A percentile compares a stretch with the other conserved stretches of the same genome.
phyloP scores from a whole-genome alignment of 1,140 invertebrate species.

The Panagrolaimus sp. region DNA sequence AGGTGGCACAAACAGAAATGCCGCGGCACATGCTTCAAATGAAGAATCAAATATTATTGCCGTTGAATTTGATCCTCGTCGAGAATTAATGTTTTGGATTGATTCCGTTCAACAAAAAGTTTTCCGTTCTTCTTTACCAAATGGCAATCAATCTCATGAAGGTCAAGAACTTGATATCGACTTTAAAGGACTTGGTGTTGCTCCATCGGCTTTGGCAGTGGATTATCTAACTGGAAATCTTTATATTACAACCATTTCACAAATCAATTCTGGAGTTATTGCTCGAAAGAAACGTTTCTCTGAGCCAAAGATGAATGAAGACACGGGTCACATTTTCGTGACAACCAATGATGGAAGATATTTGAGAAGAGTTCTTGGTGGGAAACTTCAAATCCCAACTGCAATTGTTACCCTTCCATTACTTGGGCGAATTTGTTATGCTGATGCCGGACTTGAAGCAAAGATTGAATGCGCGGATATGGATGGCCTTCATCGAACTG shows the following conservation, averaged over 20 bases:
- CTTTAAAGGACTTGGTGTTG: conserved; percentile 43
- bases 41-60: conserved; percentile 53
- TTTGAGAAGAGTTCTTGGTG: conserved; percentile 47
- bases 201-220: conserved; percentile 46
- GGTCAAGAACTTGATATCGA: conserved; percentile 54
- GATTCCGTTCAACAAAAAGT: conserved; percentile 42
- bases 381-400: conserved; percentile 54
- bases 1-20: conserved; percentile 48
- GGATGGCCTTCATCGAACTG: conserved; percentile 60
- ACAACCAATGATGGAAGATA: conserved; percentile 53
- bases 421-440: conserved; percentile 54
- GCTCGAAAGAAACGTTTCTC: conserved; percentile 48
- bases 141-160: conserved; percentile 57
- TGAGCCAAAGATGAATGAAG: conserved; percentile 37
- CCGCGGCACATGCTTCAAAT: conserved; percentile 28
- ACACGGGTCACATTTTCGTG: conserved; percentile 47
- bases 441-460: conserved; percentile 53
- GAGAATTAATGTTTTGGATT: conserved; percentile 58
- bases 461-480: conserved; percentile 63
- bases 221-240: conserved; percentile 58
- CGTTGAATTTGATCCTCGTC: conserved; percentile 52
- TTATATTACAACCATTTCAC: conserved; percentile 45
- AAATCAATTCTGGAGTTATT: conserved; percentile 22
- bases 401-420: conserved; percentile 53
- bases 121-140: conserved; percentile 51